A percentile compares a stretch with the other conserved stretches of the same genome.
These are phyloP conservation scores for Trematocara zebra DNA, from an alignment of 2,113 vertebrate species.

Conservation along the genomic window DNA sequence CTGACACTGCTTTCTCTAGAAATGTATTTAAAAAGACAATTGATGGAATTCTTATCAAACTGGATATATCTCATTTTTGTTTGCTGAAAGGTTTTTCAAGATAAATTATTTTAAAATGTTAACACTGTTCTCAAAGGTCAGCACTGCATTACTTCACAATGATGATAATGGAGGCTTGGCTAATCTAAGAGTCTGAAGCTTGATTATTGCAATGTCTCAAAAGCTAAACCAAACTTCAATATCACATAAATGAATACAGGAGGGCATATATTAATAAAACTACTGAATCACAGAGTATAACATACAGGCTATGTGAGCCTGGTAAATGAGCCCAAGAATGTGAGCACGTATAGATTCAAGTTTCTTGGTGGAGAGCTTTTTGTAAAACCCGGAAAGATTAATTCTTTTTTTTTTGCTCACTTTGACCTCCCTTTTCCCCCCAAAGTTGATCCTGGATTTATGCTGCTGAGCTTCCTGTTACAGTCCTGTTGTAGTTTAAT, in stretches of 20 bases:
- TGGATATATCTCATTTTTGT: neutral
- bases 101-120: neutral
- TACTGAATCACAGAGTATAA: neutral
- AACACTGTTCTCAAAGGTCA: neutral
- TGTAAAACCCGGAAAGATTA: neutral
- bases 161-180: neutral
- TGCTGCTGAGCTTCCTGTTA: neutral
- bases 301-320: neutral
- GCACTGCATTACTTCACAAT: neutral
- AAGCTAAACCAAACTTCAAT: neutral
- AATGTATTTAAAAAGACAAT: neutral
- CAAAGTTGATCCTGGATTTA: neutral
- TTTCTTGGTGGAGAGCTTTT: neutral
- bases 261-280: neutral
- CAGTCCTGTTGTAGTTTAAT: neutral
- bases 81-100: neutral
- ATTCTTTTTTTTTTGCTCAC: neutral
- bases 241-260: neutral
- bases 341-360: neutral
- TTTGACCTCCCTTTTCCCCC: neutral
- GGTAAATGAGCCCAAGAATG: neutral
- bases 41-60: neutral
- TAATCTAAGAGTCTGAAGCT: neutral
- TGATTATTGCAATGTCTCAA: neutral
- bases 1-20: neutral